Conservation (phyloP, 2,797 vertebrate species). For the Euphonia xanthogaster region DNA sequence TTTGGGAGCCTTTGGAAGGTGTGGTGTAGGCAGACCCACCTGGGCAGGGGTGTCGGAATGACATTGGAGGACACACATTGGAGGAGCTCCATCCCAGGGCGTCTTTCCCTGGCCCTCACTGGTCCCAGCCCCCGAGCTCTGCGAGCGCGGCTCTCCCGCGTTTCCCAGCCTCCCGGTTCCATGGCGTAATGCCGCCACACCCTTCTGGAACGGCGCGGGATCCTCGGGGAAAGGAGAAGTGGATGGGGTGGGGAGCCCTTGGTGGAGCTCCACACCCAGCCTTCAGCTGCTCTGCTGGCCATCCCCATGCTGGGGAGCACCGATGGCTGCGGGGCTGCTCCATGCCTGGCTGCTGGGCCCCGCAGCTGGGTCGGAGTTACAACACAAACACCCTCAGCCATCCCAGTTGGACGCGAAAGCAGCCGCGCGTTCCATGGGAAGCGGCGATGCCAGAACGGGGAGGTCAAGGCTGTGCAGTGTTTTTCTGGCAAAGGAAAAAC, state of each 20-base stretch:
- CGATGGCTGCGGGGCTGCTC: not conserved
- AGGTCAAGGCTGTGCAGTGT: slow-evolving; percentile 38
- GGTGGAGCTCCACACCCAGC: slow-evolving; percentile 28
- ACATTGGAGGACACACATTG: accelerated
- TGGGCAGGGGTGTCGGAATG: accelerated
- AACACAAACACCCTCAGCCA: not conserved
- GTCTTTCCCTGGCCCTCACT: not conserved
- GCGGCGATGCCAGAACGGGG: slow-evolving; percentile 45
- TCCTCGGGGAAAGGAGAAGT: not conserved
- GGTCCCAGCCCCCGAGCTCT: not conserved
- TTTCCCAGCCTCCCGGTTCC: not conserved
- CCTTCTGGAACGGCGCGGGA: not conserved
- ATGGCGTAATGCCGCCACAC: not conserved
- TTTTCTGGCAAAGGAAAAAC: slow-evolving; percentile 33
- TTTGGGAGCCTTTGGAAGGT: not conserved
- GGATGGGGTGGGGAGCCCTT: slow-evolving; percentile 35
- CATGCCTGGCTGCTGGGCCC: not conserved
- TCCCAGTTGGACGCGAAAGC: slow-evolving; percentile 40
- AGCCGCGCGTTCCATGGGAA: slow-evolving; percentile 33
- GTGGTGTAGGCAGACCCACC: not conserved
- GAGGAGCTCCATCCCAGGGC: not conserved
- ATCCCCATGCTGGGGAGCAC: not conserved
- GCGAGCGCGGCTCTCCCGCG: not conserved
- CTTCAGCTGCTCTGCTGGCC: slow-evolving; percentile 45
- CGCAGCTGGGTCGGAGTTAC: slow-evolving; percentile 26